Evolutionary conservation across 1,140 invertebrate species (phyloP), one percentile per base, ranked within the genome.

Genomic region (Apis florea): DNA sequence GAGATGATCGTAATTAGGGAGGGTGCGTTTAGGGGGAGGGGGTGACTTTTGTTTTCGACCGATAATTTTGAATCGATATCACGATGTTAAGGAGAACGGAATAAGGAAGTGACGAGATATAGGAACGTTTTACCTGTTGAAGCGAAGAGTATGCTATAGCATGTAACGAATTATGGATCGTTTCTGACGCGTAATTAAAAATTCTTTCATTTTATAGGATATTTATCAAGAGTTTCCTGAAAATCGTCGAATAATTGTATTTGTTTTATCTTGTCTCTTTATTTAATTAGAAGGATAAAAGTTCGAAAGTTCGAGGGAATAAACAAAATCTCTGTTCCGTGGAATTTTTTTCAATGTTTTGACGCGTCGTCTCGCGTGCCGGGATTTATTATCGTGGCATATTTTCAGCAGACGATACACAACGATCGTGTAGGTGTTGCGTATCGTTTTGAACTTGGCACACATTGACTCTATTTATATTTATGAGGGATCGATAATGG

Each of bases 381-480:
- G 13, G 47, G 56, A 71, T 79, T 71, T 61, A 61, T 61, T 53
- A 61, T 70, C 40, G 2, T 13, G 1, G 17, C 1, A 17, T 19
- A 31, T 64, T 74, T 67, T 21, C 40, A 77, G 13, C 13, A 40
- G 31, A 40, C 51, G 66, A 21, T 68, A 56, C 47, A 17, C 11
- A 26, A 40, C 61, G 10, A 77, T 13, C 12, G 40, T 47, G 40
- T 74, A 56, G 58, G 68, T 49, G 26, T 51, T 31, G 15, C 56
- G 59, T 47, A 40, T 24, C 12, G 64, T 40, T 73, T 63, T 40
- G 54, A 74, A 74, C 61, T 47, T 47, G 56, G 51, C 47, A 54
- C 47, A 61, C 70, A 73, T 67, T 53, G 68, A 83, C 70, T 21
- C 84, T 86, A 86, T 86, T 86, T 86, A 78, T 85, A 75, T 64